Evolutionary conservation across 2,113 vertebrate genomes (phyloP), one percentile per base, ranked within the genome.

Genomic region (Onychostoma macrolepis): DNA sequence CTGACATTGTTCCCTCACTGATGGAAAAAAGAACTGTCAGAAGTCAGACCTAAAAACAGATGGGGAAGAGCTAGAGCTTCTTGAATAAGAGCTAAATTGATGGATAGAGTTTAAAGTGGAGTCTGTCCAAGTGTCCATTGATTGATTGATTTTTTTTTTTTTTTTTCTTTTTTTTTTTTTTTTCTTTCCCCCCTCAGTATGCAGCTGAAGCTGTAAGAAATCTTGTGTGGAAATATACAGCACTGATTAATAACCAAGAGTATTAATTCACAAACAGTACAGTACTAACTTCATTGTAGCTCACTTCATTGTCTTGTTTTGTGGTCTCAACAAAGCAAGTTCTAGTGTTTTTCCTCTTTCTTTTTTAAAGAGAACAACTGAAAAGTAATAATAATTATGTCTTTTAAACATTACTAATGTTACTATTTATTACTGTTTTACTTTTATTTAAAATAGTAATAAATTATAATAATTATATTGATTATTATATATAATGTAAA

Each of bases 1-100:
- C 38, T 43, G 33, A 75, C 38, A 11, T 24, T 43, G 21, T 75
- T 43, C 38, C 36, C 4, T 75, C 38, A 75, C 71, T 75, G 36
- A 75, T 75, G 74, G 1, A 2, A 33, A 74, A 43, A 43, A 43
- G 11, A 45, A 43, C 11, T 75, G 17, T 19, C 38, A 45, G 41
- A 45, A 45, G 72, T 75, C 72, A 15, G 41, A 13, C 11, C 43
- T 4, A 75, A 45, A 26, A 77, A 48, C 26, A 19, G 75, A 36
- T 50, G 13, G 24, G 2, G 33, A 8, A 50, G 28, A 50, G 15
- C 43, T 50, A 50, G 41, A 77, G 26, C 17, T 50, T 36, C 19
- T 48, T 77, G 75, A 77, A 77, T 77, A 17, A 77, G 26, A 48
- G 75, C 75, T 77, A 48, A 45, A 77, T 48, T 45, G 50, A 77